Percentiles rank a stretch among this genome's conserved stretches.
Evolutionary conservation across 2,888 invertebrate species (phyloP).

Genomic region (Bembecia ichneumoniformis): DNA sequence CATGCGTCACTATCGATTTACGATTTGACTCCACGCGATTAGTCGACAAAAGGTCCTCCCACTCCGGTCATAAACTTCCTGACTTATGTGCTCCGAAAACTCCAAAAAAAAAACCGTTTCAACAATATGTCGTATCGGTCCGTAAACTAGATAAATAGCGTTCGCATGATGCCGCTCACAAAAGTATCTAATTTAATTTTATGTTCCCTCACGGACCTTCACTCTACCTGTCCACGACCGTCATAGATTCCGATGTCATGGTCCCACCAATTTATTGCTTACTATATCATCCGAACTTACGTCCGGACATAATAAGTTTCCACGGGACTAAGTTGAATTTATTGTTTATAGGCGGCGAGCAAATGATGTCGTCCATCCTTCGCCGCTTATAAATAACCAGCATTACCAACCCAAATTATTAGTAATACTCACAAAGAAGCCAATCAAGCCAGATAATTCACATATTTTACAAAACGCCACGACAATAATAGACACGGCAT

Average conservation of each 20-base stretch:
- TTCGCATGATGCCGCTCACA: conserved; percentile 14
- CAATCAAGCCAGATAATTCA: conserved; percentile 21
- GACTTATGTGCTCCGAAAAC: conserved; percentile 15
- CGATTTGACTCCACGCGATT: conserved; percentile 1
- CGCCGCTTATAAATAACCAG: conserved; percentile 15
- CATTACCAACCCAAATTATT: neutral
- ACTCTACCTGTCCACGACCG: conserved; percentile 45
- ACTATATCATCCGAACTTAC: conserved; percentile 51
- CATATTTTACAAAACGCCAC: conserved; percentile 18
- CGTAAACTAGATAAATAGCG: conserved; percentile 40
- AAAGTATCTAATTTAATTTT: conserved; percentile 50
- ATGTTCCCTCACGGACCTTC: conserved; percentile 23
- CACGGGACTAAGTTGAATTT: conserved; percentile 41
- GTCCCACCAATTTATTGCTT: conserved; percentile 45
- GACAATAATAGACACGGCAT: conserved; percentile 20
- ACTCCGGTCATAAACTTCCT: conserved; percentile 10
- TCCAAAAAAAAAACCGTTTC: conserved; percentile 26
- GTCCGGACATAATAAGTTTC: conserved; percentile 42
- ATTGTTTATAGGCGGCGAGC: conserved; percentile 31
- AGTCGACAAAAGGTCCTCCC: conserved; percentile 7
- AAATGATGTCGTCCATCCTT: conserved; percentile 14
- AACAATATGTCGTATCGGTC: conserved; percentile 25
- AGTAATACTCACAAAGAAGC: conserved; percentile 6
- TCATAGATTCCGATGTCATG: conserved; percentile 50
- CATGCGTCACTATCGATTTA: neutral